A percentile compares a stretch with the other conserved stretches of the same genome.
phyloP scores from a whole-genome alignment of 2,113 vertebrate species.

The Sialia sialis region DNA sequence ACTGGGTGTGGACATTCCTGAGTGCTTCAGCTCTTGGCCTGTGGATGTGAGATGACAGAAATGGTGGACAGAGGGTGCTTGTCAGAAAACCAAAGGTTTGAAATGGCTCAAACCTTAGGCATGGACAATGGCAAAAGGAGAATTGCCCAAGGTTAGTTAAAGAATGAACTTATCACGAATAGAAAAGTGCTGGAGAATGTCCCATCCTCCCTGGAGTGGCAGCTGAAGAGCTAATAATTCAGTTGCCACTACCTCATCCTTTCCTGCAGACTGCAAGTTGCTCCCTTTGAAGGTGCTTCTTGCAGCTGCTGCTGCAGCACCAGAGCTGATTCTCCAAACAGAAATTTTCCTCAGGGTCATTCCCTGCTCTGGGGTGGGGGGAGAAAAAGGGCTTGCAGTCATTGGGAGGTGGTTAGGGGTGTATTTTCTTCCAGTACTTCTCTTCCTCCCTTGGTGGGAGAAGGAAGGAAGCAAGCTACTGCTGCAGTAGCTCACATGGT shows the following conservation, averaged over 20 bases:
- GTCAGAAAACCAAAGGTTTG: background rate
- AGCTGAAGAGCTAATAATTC: constrained; percentile 9
- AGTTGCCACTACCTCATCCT: constrained; percentile 43
- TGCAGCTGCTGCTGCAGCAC: background rate
- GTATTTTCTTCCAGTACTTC: background rate
- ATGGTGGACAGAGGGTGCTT: background rate
- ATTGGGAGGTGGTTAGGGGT: background rate
- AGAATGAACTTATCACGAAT: background rate
- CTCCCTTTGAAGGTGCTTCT: constrained; percentile 10
- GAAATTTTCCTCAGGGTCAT: constrained; percentile 8
- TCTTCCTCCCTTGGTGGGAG: background rate
- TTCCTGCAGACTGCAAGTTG: background rate
- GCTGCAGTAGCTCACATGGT: background rate
- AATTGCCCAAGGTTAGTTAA: background rate
- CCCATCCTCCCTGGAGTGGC: background rate
- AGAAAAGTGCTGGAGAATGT: background rate
- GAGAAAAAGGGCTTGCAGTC: background rate
- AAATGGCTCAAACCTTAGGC: background rate
- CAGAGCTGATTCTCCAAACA: constrained; percentile 16
- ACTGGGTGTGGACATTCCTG: background rate
- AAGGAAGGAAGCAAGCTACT: background rate
- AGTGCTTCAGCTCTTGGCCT: background rate
- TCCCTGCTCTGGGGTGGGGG: background rate
- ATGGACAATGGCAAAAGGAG: background rate
- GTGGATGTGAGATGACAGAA: background rate